Conservation (phyloP, 2,888 invertebrate genomes). For the Matsumyia berberina region DNA sequence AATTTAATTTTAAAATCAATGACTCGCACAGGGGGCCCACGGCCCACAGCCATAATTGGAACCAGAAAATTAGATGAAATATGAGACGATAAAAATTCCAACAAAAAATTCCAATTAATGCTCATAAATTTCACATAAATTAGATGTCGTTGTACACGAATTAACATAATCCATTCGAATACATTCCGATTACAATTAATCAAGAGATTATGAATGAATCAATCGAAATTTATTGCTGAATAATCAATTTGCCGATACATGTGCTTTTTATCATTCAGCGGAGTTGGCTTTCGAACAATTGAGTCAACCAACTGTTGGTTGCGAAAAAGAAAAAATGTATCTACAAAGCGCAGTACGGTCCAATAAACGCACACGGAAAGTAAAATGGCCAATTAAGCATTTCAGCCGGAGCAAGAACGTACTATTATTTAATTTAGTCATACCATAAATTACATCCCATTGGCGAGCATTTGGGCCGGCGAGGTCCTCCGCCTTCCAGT, state of each 20-base stretch:
- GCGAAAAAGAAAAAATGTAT: neutral
- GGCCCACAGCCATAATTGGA: neutral
- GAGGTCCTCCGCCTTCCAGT: slow-evolving; percentile 33
- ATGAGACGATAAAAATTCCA: slow-evolving; percentile 11
- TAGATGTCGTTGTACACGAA: slow-evolving; percentile 4
- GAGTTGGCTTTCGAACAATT: too few species aligned
- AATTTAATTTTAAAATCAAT: slow-evolving; percentile 4
- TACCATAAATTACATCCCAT: slow-evolving; percentile 75
- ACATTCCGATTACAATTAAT: slow-evolving; percentile 64
- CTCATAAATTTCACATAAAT: slow-evolving; percentile 37
- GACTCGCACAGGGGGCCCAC: slow-evolving; percentile 2
- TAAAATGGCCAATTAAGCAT: slow-evolving; percentile 75
- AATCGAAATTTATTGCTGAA: slow-evolving; percentile 55
- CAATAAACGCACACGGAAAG: slow-evolving; percentile 52
- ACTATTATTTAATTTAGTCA: slow-evolving; percentile 76
- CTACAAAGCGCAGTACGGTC: neutral
- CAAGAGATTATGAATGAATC: slow-evolving; percentile 68
- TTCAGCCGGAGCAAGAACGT: slow-evolving; percentile 42
- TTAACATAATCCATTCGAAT: slow-evolving; percentile 36
- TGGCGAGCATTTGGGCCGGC: slow-evolving; percentile 58
- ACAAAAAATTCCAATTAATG: slow-evolving; percentile 32
- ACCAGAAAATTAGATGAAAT: slow-evolving; percentile 2
- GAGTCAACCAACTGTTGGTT: too few species aligned
- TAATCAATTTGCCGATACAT: slow-evolving; percentile 31
- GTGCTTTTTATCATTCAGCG: slow-evolving; percentile 15